Conservation (phyloP, 30 jellyfish, hydroid and myxozoan genomes). For the Aurelia sp. region DNA sequence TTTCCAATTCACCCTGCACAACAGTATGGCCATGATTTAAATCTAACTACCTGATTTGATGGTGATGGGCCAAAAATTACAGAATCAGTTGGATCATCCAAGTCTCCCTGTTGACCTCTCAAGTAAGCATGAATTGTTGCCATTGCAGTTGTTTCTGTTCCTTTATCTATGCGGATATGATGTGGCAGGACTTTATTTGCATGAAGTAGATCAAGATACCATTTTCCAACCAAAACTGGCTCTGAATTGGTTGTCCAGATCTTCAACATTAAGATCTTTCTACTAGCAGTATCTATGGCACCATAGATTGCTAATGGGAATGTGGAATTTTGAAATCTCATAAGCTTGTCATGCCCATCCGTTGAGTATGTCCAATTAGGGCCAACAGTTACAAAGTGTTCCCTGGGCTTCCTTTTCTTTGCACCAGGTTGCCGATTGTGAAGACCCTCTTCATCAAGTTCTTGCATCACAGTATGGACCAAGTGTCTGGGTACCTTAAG, state of each 20-base stretch:
- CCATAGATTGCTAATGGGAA: constrained; percentile 79
- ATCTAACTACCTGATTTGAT: constrained; percentile 46
- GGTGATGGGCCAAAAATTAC: constrained; percentile 72
- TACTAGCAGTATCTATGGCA: constrained; percentile 68
- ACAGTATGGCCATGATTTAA: too few relatives aligned
- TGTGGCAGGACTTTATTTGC: constrained; percentile 41
- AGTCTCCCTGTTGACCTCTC: constrained; percentile 36
- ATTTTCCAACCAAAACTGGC: constrained; percentile 51
- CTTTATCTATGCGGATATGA: constrained; percentile 33
- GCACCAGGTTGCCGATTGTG: constrained; percentile 8
- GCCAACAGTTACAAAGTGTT: constrained; percentile 41
- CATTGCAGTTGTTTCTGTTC: constrained; percentile 68
- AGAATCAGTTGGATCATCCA: constrained; percentile 43
- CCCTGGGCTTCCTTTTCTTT: constrained; percentile 16
- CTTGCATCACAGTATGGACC: constrained; percentile 52
- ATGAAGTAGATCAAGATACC: constrained; percentile 67
- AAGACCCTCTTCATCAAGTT: constrained; percentile 37
- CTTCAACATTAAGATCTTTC: constrained; percentile 41
- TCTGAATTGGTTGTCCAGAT: constrained; percentile 39
- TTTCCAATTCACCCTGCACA: too few relatives aligned
- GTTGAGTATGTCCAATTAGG: constrained; percentile 42
- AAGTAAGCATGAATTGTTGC: constrained; percentile 61
- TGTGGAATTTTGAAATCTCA: constrained; percentile 69
- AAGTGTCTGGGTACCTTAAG: constrained; percentile 25
- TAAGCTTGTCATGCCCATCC: constrained; percentile 79